Percentiles rank a stretch among this genome's conserved stretches.
Evolutionary conservation across 1,140 invertebrate species (phyloP).

Genomic region (Musca vetustissima): DNA sequence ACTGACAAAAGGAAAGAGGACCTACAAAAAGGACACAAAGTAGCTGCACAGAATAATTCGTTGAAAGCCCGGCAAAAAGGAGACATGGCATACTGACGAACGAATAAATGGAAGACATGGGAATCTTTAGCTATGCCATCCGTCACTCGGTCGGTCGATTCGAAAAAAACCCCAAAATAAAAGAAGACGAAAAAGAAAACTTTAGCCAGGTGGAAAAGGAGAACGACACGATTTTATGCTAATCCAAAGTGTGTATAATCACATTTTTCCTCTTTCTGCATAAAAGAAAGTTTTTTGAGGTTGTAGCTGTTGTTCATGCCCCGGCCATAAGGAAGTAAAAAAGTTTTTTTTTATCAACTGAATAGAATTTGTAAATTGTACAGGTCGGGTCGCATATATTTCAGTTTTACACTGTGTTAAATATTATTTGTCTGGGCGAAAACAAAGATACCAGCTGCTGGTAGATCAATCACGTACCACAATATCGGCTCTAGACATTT

Average conservation of each 20-base stretch:
- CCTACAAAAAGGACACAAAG: no score
- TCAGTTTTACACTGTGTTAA: no score
- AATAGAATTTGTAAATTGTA: no score
- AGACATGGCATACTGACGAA: not conserved
- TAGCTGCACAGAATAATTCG: slow-evolving; percentile 16
- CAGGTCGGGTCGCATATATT: no score
- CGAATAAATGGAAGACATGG: not conserved
- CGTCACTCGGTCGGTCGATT: not conserved
- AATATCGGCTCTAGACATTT: no score
- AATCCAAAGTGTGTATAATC: slow-evolving; percentile 18
- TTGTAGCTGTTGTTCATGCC: not conserved
- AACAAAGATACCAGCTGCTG: no score
- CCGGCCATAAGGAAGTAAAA: not conserved
- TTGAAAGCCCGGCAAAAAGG: not conserved
- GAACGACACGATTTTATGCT: slow-evolving; percentile 15
- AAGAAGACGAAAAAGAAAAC: not conserved
- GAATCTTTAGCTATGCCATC: not conserved
- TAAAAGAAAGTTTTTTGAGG: not conserved
- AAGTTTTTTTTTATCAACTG: not conserved
- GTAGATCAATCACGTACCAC: no score
- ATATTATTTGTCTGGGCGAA: no score
- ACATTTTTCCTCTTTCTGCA: not conserved
- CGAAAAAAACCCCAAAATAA: not conserved
- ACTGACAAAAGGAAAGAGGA: not conserved
- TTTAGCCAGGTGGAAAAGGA: not conserved